These are phyloP conservation scores for Dicrostonyx torquatus DNA, from an alignment of 2,797 vertebrate species.

Conservation along the genomic window DNA sequence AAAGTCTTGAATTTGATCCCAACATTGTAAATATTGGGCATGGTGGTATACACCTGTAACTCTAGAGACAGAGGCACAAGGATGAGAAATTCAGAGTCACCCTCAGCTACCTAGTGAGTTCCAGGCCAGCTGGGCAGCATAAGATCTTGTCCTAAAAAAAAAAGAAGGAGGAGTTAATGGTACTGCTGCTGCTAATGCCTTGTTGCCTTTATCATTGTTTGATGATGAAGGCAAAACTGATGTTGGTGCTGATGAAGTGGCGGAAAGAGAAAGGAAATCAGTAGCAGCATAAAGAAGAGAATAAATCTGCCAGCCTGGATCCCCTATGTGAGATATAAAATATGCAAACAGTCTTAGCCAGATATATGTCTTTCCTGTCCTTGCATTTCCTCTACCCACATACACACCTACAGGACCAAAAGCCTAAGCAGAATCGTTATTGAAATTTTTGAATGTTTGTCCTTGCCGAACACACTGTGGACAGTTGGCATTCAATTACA, in stretches of 20 bases:
- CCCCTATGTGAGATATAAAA: conserved; percentile 9
- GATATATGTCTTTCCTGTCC: background rate
- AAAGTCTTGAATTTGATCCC: background rate
- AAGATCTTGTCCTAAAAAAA: background rate
- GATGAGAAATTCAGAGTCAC: background rate
- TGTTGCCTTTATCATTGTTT: background rate
- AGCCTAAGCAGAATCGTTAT: background rate
- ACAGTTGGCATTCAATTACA: conserved; percentile 21
- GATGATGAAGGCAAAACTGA: background rate
- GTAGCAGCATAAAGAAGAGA: background rate
- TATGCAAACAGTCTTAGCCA: background rate
- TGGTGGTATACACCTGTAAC: background rate
- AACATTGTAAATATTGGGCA: background rate
- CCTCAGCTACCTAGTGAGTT: background rate
- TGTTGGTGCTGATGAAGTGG: background rate
- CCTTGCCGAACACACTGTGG: background rate
- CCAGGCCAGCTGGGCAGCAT: background rate
- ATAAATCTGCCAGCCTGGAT: background rate
- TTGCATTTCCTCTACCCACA: background rate
- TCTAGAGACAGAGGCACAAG: background rate
- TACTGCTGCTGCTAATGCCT: background rate
- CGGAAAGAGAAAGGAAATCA: background rate
- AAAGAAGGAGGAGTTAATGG: background rate
- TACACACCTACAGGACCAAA: background rate
- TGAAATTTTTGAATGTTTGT: conserved; percentile 36